A percentile compares a stretch with the other conserved stretches of the same genome.
Evolutionary conservation across 1,140 invertebrate genomes (phyloP).

Genomic region (Pachyrhynchus sulphureomaculatus): DNA sequence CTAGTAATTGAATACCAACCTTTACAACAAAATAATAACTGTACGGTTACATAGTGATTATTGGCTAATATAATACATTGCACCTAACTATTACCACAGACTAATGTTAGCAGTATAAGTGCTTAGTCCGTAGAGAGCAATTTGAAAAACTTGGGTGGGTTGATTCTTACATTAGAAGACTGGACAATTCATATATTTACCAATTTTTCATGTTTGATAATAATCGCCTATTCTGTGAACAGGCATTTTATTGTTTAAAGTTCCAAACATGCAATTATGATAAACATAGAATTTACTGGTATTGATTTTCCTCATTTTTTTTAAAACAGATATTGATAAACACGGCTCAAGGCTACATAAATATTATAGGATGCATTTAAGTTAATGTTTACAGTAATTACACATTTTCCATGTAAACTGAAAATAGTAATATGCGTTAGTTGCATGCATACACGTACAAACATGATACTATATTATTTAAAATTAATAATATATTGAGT

Average conservation of each 20-base stretch:
- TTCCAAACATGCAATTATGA: conserved; percentile 8
- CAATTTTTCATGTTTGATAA: conserved; percentile 22
- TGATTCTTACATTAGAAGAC: conserved; percentile 17
- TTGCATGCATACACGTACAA: no score
- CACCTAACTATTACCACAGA: neutral
- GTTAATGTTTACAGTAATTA: neutral
- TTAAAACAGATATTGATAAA: conserved; percentile 2
- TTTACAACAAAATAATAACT: neutral
- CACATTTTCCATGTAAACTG: conserved; percentile 2
- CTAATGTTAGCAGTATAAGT: neutral
- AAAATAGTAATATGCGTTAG: neutral
- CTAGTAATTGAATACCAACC: conserved; percentile 6
- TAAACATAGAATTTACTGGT: conserved; percentile 7
- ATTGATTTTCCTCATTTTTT: conserved; percentile 11
- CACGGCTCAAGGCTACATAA: conserved; percentile 1
- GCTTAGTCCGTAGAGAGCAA: conserved; percentile 5
- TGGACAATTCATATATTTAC: conserved; percentile 18
- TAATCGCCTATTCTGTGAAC: conserved; percentile 2
- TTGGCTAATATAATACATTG: conserved; percentile 11
- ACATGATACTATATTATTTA: no score
- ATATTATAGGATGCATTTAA: neutral
- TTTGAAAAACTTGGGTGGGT: conserved; percentile 9
- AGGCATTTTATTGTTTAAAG: neutral
- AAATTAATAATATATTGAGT: no score
- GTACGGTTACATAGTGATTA: neutral